A percentile compares a stretch with the other conserved stretches of the same genome.
Evolutionary conservation across 2,797 vertebrate genomes (phyloP).

Genomic region (Scyliorhinus canicula): DNA sequence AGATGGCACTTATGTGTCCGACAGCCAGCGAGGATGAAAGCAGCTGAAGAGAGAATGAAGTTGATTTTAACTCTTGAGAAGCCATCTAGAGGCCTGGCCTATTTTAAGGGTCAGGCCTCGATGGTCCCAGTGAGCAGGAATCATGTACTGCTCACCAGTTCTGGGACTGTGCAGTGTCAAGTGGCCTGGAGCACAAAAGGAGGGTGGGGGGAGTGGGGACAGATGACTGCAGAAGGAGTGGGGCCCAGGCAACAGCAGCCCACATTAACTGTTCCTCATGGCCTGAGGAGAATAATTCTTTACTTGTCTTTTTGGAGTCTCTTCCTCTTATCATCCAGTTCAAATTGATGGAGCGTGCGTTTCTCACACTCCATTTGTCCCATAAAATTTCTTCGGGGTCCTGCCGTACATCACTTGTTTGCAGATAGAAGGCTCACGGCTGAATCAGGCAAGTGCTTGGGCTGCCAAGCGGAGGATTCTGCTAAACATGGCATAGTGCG

Average conservation of each 20-base stretch:
- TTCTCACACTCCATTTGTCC: not conserved
- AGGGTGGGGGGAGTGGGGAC: not conserved
- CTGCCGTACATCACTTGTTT: not conserved
- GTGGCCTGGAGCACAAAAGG: not conserved
- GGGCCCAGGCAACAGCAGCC: not conserved
- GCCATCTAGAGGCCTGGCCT: not conserved
- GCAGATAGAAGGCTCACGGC: not conserved
- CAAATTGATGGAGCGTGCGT: not conserved
- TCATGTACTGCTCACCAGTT: not conserved
- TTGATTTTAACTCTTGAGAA: not conserved
- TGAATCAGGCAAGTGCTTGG: not conserved
- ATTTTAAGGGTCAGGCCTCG: not conserved
- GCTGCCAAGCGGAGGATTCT: not conserved
- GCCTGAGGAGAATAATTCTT: not conserved
- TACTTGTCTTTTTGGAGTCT: not conserved
- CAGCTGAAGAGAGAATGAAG: not conserved
- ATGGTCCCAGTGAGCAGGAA: not conserved
- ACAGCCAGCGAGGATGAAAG: not conserved
- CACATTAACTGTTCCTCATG: not conserved
- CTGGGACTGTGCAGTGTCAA: not conserved
- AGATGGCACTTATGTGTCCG: too few relatives aligned
- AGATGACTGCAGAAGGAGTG: not conserved
- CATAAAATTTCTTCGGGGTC: not conserved
- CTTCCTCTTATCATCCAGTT: not conserved
- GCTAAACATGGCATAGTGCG: not conserved